Percentiles rank a stretch among this genome's conserved stretches.
These are phyloP conservation scores for Parascotia fuliginaria DNA, from an alignment of 2,888 invertebrate species.

Conservation along the genomic window DNA sequence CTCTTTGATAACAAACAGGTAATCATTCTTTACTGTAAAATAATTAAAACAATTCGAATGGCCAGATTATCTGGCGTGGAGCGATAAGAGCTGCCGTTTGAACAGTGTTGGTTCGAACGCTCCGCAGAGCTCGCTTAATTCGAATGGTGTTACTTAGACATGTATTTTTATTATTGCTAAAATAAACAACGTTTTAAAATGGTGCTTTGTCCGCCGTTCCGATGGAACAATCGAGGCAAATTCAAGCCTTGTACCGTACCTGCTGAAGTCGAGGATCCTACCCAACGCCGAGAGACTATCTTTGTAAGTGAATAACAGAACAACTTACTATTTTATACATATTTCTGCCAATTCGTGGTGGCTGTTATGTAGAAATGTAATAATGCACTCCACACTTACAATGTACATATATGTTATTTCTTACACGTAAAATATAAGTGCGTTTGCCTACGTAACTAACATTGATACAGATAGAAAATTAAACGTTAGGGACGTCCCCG, in stretches of 20 bases:
- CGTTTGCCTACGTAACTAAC: too few species aligned
- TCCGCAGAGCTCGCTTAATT: constrained; percentile 51
- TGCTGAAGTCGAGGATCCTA: constrained; percentile 31
- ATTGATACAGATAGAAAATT: too few species aligned
- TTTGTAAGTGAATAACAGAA: constrained; percentile 57
- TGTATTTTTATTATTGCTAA: constrained; percentile 15
- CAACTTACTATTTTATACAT: too few species aligned
- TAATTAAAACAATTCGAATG: constrained; percentile 84
- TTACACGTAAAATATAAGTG: too few species aligned
- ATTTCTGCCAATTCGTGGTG: too few species aligned
- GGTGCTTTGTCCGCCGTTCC: constrained; percentile 80
- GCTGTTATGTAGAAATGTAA: too few species aligned
- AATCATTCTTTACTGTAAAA: constrained; percentile 75
- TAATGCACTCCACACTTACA: too few species aligned
- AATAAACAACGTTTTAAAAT: constrained; percentile 47
- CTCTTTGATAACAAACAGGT: constrained; percentile 75
- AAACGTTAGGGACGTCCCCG: too few species aligned
- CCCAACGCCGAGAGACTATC: constrained; percentile 67
- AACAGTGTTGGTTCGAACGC: constrained; percentile 74
- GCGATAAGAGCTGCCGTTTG: constrained; percentile 73
- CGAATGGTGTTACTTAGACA: constrained; percentile 20
- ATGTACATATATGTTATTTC: too few species aligned
- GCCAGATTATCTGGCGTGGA: constrained; percentile 74
- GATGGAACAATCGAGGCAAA: constrained; percentile 71
- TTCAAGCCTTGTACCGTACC: constrained; percentile 63